Conservation (phyloP, 2,888 invertebrate species). For the Drosophila merina region DNA sequence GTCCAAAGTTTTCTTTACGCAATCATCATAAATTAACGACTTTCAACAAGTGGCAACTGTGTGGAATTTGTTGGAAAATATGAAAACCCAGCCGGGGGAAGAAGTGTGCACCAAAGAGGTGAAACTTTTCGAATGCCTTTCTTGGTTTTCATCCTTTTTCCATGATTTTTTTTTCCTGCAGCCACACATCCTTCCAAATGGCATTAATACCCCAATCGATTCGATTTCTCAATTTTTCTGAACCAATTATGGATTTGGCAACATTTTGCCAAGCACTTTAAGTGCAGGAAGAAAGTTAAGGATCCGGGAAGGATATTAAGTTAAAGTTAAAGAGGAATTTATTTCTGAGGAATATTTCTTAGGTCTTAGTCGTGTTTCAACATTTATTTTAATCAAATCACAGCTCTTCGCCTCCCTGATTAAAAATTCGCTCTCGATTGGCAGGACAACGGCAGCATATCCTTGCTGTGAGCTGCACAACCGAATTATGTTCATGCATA, state of each 20-base stretch:
- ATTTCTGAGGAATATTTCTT: no score
- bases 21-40: constrained; percentile 59
- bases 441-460: constrained; percentile 7
- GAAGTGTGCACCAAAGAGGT: constrained; percentile 1
- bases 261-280: neutral
- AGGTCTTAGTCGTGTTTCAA: no score
- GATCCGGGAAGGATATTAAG: neutral
- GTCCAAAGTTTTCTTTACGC: constrained; percentile 31
- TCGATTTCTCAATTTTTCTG: neutral
- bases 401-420: constrained; percentile 4
- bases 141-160: neutral
- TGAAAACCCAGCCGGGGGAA: neutral
- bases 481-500: constrained; percentile 65
- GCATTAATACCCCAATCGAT: neutral
- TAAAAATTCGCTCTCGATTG: constrained; percentile 11
- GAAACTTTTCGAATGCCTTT: constrained; percentile 9
- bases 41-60: constrained; percentile 54
- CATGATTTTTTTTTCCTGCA: neutral
- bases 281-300: neutral
- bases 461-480: constrained; percentile 45
- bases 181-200: neutral
- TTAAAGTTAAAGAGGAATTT: no score
- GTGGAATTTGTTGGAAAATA: constrained; percentile 11
- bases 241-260: neutral
- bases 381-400: neutral